Conservation (phyloP, 2,113 vertebrate species). For the Haemorhous mexicanus region DNA sequence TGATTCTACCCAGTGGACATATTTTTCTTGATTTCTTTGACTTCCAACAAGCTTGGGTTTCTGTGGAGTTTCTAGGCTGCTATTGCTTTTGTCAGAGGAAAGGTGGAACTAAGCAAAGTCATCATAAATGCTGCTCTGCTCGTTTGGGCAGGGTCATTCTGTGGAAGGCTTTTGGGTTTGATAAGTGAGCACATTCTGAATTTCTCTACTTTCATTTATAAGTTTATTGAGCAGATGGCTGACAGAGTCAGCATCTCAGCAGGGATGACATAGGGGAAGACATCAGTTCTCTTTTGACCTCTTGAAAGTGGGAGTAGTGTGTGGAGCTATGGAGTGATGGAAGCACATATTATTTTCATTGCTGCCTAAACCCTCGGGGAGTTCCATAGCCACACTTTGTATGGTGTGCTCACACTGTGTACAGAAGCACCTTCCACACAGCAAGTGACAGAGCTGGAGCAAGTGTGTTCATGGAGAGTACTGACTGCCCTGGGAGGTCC, state of each 20-base stretch:
- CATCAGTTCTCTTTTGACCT: not conserved
- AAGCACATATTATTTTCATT: not conserved
- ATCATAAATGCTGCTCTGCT: not conserved
- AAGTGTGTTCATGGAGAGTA: not conserved
- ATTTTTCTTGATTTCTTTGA: not conserved
- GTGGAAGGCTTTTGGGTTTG: not conserved
- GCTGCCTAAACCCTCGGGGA: not conserved
- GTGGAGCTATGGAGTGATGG: not conserved
- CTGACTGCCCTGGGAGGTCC: not conserved
- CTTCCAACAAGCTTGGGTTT: not conserved
- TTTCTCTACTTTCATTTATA: not conserved
- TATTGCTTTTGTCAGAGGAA: not conserved
- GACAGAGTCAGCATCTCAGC: not conserved
- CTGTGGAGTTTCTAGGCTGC: not conserved
- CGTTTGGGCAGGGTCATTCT: not conserved
- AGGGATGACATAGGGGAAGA: not conserved
- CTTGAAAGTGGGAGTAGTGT: not conserved
- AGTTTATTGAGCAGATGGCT: not conserved
- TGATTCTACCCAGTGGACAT: not conserved
- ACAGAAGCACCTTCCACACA: not conserved
- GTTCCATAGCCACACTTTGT: not conserved
- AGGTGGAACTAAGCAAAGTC: not conserved
- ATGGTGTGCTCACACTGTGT: not conserved
- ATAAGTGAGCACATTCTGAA: not conserved
- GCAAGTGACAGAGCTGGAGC: not conserved